A percentile compares a stretch with the other conserved stretches of the same genome.
Evolutionary conservation across 2,113 vertebrate genomes (phyloP).

Genomic region (Lota lota): DNA sequence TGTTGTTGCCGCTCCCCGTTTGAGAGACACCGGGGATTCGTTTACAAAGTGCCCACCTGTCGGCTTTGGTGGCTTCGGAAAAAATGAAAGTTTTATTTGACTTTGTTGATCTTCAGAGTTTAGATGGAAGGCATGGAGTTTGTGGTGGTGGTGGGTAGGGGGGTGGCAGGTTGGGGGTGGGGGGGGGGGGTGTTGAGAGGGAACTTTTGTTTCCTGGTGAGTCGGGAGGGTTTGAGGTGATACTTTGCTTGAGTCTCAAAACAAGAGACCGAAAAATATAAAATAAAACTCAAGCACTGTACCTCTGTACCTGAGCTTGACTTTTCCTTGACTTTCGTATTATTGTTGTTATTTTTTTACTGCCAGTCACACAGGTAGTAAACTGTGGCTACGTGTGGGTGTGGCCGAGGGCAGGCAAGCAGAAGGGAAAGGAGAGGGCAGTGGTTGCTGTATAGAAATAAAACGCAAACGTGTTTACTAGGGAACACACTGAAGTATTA

Average conservation of each 20-base stretch:
- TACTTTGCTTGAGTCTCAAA: neutral
- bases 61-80: no score
- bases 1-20: no score
- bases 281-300: conserved; percentile 17
- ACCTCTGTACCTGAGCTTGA: conserved; percentile 11
- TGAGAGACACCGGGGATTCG: no score
- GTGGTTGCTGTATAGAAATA: neutral
- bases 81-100: no score
- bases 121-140: no score
- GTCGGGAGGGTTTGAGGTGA: conserved; percentile 12
- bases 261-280: neutral
- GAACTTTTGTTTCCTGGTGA: neutral
- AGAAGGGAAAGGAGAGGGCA: conserved; percentile 14
- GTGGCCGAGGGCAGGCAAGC: conserved; percentile 16
- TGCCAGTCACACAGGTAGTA: conserved; percentile 30
- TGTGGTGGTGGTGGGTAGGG: no score
- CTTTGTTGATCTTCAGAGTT: no score
- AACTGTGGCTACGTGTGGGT: neutral
- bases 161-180: neutral
- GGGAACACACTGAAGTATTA: neutral
- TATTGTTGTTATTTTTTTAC: no score
- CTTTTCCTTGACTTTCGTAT: conserved; percentile 25
- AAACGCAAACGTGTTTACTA: neutral
- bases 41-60: no score
- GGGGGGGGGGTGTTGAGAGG: conserved; percentile 9